These are phyloP conservation scores for Anisognathus igniventris DNA, from an alignment of 2,797 vertebrate species.

Conservation along the genomic window DNA sequence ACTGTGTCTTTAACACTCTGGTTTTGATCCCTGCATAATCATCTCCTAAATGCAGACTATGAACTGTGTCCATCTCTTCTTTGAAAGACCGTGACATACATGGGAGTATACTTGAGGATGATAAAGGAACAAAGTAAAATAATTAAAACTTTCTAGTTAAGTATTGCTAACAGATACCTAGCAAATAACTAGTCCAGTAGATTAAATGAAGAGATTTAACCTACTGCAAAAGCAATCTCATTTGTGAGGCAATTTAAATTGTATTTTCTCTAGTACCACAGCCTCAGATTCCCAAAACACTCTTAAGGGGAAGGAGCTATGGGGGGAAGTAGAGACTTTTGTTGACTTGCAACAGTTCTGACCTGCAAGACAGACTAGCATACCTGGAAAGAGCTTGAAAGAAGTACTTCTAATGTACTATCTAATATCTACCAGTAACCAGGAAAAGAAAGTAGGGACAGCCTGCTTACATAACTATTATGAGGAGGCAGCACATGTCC, in stretches of 20 bases:
- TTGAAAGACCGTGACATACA: neutral
- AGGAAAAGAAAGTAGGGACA: neutral
- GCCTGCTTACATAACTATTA: neutral
- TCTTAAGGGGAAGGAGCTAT: accelerated
- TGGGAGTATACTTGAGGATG: neutral
- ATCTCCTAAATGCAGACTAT: neutral
- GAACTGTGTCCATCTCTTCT: neutral
- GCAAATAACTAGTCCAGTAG: neutral
- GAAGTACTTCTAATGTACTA: neutral
- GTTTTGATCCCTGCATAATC: neutral
- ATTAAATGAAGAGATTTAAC: neutral
- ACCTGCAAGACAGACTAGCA: neutral
- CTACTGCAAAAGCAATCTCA: neutral
- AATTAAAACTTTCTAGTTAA: neutral
- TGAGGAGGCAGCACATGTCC: neutral
- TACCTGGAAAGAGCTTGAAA: neutral
- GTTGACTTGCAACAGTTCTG: neutral
- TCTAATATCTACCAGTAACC: neutral
- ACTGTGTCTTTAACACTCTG: neutral
- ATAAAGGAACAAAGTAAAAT: neutral
- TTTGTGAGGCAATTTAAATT: neutral
- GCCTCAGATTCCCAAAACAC: neutral
- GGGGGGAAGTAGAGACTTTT: neutral
- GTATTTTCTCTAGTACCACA: neutral
- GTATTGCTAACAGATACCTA: neutral